A percentile compares a stretch with the other conserved stretches of the same genome.
Conservation (phyloP, 37 sponge, comb jelly and placozoan species). For the Axinella damicornis region DNA sequence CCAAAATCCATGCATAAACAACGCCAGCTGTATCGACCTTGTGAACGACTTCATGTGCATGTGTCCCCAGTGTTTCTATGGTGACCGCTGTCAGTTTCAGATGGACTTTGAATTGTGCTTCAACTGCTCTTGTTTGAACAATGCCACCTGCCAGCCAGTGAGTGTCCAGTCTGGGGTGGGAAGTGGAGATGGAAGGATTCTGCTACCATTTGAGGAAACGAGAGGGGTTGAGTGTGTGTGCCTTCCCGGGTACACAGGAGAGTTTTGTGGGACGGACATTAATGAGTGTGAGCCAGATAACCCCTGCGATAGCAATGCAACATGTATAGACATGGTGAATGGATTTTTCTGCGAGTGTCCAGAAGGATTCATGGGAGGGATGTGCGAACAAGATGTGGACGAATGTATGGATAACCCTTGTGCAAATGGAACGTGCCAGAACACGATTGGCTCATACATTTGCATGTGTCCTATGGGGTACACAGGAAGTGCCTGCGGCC, state of each 20-base stretch:
- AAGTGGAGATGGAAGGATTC: neutral
- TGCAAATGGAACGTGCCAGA: slow-evolving; percentile 50
- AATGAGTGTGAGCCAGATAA: slow-evolving; percentile 51
- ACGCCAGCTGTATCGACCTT: slow-evolving; percentile 51
- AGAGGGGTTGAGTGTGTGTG: slow-evolving; percentile 47
- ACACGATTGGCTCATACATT: slow-evolving; percentile 6
- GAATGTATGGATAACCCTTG: slow-evolving; percentile 60
- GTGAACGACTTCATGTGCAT: slow-evolving; percentile 35
- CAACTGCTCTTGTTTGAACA: slow-evolving; percentile 29
- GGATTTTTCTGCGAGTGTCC: slow-evolving; percentile 37
- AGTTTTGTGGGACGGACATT: slow-evolving; percentile 53
- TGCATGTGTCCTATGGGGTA: slow-evolving; percentile 64
- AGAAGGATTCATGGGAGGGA: slow-evolving; percentile 62
- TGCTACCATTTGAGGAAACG: neutral
- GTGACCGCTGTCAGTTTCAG: slow-evolving; percentile 49
- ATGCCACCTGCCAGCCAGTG: slow-evolving; percentile 56
- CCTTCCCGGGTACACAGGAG: slow-evolving; percentile 47
- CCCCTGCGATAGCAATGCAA: slow-evolving; percentile 44
- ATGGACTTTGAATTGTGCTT: slow-evolving; percentile 58
- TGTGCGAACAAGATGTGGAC: slow-evolving; percentile 56
- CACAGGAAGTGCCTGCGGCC: slow-evolving; percentile 21
- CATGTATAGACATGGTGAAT: slow-evolving; percentile 18
- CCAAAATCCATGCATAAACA: slow-evolving; percentile 46
- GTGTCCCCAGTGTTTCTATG: slow-evolving; percentile 73
- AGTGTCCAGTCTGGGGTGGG: neutral